Evolutionary conservation across 1,140 invertebrate genomes (phyloP).

Genomic region (Parasteatoda tepidariorum): DNA sequence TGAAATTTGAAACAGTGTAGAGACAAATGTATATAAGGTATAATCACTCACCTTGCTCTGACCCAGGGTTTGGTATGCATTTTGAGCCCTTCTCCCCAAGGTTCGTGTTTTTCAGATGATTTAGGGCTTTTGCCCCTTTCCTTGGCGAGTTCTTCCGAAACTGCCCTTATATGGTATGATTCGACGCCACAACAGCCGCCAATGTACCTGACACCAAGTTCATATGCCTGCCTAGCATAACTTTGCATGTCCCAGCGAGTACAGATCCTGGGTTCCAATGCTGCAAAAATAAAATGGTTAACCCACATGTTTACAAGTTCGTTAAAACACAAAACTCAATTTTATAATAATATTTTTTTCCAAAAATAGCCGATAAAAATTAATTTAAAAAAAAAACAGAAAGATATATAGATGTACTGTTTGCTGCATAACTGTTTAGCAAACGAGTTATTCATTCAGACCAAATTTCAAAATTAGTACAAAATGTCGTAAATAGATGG

Average conservation of each 20-base stretch:
- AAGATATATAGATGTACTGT: no score
- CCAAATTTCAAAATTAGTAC: no score
- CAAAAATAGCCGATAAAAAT: no score
- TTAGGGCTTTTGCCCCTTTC: constrained; percentile 65
- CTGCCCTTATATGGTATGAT: constrained; percentile 69
- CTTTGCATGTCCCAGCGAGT: constrained; percentile 70
- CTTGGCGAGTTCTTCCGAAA: constrained; percentile 68
- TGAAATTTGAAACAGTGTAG: no score
- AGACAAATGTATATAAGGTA: no score
- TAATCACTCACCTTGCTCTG: constrained; percentile 67
- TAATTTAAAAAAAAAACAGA: no score
- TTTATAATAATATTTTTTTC: no score
- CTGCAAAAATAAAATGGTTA: constrained; percentile 59
- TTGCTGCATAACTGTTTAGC: no score
- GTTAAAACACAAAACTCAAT: no score
- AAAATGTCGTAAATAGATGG: no score
- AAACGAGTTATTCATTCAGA: no score
- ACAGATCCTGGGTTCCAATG: constrained; percentile 68
- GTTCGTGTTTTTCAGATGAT: constrained; percentile 68
- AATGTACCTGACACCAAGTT: constrained; percentile 69
- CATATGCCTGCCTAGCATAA: constrained; percentile 68
- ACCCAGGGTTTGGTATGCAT: constrained; percentile 70
- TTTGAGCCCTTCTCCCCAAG: constrained; percentile 68
- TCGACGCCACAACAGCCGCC: constrained; percentile 70
- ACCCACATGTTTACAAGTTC: no score